Conservation (phyloP, 2,113 vertebrate species). For the Odontophorus gujanensis region DNA sequence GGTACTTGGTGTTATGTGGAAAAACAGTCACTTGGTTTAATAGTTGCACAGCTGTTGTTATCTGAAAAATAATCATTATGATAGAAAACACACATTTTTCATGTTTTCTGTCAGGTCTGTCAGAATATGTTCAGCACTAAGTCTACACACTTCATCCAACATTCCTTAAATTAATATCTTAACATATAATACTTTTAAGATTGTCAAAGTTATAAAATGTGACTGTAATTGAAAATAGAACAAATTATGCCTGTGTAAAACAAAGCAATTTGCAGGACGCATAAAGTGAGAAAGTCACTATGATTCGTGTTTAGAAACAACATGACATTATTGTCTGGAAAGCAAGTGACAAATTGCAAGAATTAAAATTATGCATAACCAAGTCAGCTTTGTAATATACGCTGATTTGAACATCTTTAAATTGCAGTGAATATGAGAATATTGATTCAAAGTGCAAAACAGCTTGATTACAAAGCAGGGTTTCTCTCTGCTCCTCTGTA, state of each 20-base stretch:
- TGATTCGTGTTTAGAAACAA: conserved; percentile 22
- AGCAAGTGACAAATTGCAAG: conserved; percentile 43
- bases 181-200: conserved; percentile 58
- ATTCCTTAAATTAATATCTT: conserved; percentile 69
- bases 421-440: conserved; percentile 20
- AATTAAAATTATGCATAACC: conserved; percentile 32
- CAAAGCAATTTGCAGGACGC: conserved; percentile 54
- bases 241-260: conserved; percentile 30
- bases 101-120: conserved; percentile 77
- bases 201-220: conserved; percentile 44
- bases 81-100: conserved; percentile 74
- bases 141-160: conserved; percentile 61
- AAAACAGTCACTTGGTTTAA: conserved; percentile 73
- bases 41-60: conserved; percentile 80
- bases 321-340: conserved; percentile 33
- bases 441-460: not conserved
- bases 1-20: conserved; percentile 68
- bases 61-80: conserved; percentile 80
- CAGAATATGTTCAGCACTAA: conserved; percentile 72
- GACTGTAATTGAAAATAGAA: conserved; percentile 54
- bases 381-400: conserved; percentile 13
- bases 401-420: conserved; percentile 45
- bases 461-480: conserved; percentile 13
- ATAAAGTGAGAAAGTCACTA: conserved; percentile 40
- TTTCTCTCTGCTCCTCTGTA: not conserved